phyloP scores from a whole-genome alignment of 1,140 invertebrate species.

The Aphaenogaster rudis region DNA sequence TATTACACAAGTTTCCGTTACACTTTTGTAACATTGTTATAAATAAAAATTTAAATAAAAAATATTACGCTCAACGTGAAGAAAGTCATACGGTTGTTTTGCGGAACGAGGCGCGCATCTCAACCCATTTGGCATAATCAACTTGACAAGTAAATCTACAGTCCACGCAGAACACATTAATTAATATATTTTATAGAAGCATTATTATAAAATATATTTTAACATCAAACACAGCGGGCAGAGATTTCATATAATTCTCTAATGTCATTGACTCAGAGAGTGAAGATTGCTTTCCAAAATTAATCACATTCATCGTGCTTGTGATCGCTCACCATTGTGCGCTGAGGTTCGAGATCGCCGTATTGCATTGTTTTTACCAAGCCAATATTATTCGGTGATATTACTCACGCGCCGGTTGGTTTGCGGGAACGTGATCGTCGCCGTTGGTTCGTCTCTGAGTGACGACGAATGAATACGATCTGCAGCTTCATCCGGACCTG shows the following conservation, averaged over 20 bases:
- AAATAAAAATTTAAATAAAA: not conserved
- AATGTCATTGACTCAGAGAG: not conserved
- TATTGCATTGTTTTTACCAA: slow-evolving; percentile 42
- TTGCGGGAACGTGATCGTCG: slow-evolving; percentile 51
- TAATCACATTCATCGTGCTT: slow-evolving; percentile 21
- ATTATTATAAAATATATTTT: not conserved
- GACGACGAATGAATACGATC: slow-evolving; percentile 67
- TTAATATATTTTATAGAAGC: not conserved
- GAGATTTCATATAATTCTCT: not conserved
- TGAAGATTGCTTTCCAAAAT: slow-evolving; percentile 16
- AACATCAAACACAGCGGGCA: not conserved
- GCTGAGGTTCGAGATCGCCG: not conserved
- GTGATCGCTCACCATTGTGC: not conserved
- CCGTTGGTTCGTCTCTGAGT: slow-evolving; percentile 17
- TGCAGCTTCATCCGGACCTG: slow-evolving; percentile 60
- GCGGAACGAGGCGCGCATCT: not conserved
- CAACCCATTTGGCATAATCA: not conserved
- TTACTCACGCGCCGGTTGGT: slow-evolving; percentile 47
- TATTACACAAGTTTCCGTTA: not conserved
- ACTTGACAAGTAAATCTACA: not conserved
- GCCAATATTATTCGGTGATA: slow-evolving; percentile 33
- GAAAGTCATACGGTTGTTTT: not conserved
- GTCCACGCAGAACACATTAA: not conserved
- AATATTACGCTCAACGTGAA: not conserved
- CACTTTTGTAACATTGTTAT: not conserved